Evolutionary conservation across 2,888 invertebrate genomes (phyloP), one percentile per base, ranked within the genome.

Genomic region (Limnephilus lunatus): DNA sequence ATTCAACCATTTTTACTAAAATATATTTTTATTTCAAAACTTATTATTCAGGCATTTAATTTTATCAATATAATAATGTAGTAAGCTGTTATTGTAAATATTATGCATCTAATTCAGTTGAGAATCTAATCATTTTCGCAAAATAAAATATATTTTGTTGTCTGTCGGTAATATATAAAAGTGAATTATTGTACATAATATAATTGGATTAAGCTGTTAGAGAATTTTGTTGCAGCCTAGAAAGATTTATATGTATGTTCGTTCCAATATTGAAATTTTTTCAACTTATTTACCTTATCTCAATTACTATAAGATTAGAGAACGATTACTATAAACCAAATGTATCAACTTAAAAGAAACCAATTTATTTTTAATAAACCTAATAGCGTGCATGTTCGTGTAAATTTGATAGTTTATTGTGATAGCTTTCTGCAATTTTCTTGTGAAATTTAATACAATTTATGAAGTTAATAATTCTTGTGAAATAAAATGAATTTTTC

Each of bases 361-460:
- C 83, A 32, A 32, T 11, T 83, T 32, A 83, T 83, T 7, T 83
- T 83, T 35, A 9, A 68, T 31, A 83, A 83, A 83, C 25, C 19
- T 35, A 35, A 39, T 83, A 83, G 83, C 25, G 3, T 83, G 83
- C 30, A 83, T 83, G 83, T 83, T 83, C 25, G 35, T 35, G 35
- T 83, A 83, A 83, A 83, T 83, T 83, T 83, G 35, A 68, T 68
- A 68, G 68, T 68, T 68, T 68, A 25, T 68, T 68, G 68, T 68
- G 68, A 68, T 68, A 53, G 53, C 53, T 53, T 53, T 53, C 53
- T 68, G 68, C 68, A 68, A 25, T 68, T 68, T 68, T 68, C 68
- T 68, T 68, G 68, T 68, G 68, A 68, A 53, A 19, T 68, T 68
- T 68, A 68, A 68, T 25, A 68, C 68, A 68, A 68, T 68, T 68